phyloP scores from a whole-genome alignment of 2,888 invertebrate species.

The Patella pellucida region DNA sequence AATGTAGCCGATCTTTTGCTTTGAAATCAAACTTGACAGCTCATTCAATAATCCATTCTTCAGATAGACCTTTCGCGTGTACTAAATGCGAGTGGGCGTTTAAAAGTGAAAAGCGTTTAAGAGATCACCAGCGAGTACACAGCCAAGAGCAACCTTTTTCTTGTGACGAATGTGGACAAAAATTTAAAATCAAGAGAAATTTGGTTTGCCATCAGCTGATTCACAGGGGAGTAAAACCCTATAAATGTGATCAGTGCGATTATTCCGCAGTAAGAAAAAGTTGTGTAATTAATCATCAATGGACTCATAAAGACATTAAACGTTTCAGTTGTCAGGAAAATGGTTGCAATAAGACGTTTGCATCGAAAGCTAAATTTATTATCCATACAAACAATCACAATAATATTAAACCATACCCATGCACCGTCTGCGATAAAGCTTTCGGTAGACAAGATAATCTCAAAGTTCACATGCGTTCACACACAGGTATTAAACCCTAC shows the following conservation, averaged over 20 bases:
- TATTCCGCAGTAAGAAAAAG: background rate
- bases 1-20: background rate
- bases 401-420: background rate
- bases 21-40: conserved; percentile 1
- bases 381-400: background rate
- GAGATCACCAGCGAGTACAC: background rate
- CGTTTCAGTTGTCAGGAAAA: background rate
- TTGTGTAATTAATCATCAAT: background rate
- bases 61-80: conserved; percentile 13
- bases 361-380: background rate
- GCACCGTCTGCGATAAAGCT: background rate
- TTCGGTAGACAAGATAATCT: background rate
- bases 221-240: background rate
- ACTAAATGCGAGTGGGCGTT: background rate
- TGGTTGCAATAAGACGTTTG: background rate
- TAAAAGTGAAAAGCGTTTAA: background rate
- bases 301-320: background rate
- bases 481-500: background rate
- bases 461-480: background rate
- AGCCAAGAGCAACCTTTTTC: background rate
- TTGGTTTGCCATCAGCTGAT: background rate
- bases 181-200: background rate
- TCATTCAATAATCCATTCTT: conserved; percentile 11
- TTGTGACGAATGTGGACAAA: background rate
- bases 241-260: background rate